These are phyloP conservation scores for Rutilus rutilus DNA, from an alignment of 2,113 vertebrate genomes.

Conservation along the genomic window DNA sequence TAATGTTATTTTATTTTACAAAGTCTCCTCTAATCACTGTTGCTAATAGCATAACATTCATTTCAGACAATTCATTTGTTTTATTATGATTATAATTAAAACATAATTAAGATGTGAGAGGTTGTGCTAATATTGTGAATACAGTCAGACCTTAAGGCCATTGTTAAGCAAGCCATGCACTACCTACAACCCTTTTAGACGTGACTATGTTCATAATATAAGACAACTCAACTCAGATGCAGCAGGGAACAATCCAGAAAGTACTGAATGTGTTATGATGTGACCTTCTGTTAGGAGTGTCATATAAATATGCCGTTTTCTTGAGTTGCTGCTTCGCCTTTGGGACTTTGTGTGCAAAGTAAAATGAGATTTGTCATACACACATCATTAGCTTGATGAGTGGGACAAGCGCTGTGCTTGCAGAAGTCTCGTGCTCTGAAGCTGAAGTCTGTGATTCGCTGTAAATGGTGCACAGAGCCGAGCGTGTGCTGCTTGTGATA, in stretches of 20 bases:
- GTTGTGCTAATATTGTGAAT: not conserved
- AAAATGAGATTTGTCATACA: slow-evolving; percentile 48
- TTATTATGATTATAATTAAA: not conserved
- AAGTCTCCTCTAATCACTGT: not conserved
- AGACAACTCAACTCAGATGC: not conserved
- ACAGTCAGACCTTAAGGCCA: not conserved
- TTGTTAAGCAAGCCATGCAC: not conserved
- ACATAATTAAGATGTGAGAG: not conserved
- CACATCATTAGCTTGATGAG: slow-evolving; percentile 55
- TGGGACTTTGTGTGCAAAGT: not conserved
- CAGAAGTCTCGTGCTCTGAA: not conserved
- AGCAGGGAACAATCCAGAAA: not conserved
- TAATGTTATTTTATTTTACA: not conserved
- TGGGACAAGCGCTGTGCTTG: slow-evolving; percentile 22
- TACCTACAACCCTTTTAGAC: not conserved
- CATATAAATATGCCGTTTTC: slow-evolving; percentile 19
- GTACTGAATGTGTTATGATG: not conserved
- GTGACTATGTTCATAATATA: not conserved
- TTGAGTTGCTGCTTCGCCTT: slow-evolving; percentile 18
- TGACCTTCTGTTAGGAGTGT: slow-evolving; percentile 30
- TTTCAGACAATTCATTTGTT: not conserved
- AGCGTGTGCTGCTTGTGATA: slow-evolving; percentile 4
- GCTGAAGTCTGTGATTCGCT: not conserved
- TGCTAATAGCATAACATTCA: not conserved
- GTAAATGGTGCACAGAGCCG: not conserved